Evolutionary conservation across 2,888 invertebrate genomes (phyloP).

Genomic region (Melieria omissa): DNA sequence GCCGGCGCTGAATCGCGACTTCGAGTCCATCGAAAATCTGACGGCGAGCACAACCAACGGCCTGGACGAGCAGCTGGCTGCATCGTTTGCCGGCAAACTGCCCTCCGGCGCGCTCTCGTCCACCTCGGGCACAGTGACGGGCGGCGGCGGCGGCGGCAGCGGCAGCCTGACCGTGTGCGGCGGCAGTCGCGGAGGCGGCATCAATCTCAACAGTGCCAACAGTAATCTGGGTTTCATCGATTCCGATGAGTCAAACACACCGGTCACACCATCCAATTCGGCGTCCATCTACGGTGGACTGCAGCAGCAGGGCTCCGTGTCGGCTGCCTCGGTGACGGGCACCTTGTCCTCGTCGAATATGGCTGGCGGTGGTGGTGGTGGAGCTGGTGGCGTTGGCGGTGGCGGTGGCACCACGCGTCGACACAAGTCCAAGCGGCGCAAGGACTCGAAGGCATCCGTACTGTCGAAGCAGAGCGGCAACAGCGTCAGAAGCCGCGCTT

Average conservation of each 20-base stretch:
- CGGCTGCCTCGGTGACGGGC: conserved; percentile 47
- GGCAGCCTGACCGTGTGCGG: conserved; percentile 29
- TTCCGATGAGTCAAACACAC: conserved; percentile 56
- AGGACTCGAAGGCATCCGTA: conserved; percentile 58
- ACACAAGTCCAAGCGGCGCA: conserved; percentile 47
- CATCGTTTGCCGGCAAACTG: conserved; percentile 52
- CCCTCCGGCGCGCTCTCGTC: conserved; percentile 36
- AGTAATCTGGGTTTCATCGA: conserved; percentile 60
- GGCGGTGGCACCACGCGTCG: conserved; percentile 28
- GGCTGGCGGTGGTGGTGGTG: conserved; percentile 23
- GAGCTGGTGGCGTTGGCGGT: conserved; percentile 17
- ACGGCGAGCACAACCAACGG: conserved; percentile 51
- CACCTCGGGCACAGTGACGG: conserved; percentile 31
- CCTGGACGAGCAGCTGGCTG: conserved; percentile 56
- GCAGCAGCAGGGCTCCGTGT: conserved; percentile 40
- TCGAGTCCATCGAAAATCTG: conserved; percentile 61
- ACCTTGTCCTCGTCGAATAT: conserved; percentile 46
- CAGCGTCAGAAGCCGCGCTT: conserved; percentile 51
- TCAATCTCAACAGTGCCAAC: conserved; percentile 59
- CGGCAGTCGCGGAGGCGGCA: conserved; percentile 42
- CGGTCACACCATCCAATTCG: conserved; percentile 51
- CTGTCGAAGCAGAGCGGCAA: conserved; percentile 54
- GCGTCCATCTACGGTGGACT: conserved; percentile 39
- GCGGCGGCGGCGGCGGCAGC: conserved; percentile 36
- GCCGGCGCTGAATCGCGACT: conserved; percentile 60